These are phyloP conservation scores for Monopterus albus DNA, from an alignment of 2,113 vertebrate genomes.

Conservation along the genomic window DNA sequence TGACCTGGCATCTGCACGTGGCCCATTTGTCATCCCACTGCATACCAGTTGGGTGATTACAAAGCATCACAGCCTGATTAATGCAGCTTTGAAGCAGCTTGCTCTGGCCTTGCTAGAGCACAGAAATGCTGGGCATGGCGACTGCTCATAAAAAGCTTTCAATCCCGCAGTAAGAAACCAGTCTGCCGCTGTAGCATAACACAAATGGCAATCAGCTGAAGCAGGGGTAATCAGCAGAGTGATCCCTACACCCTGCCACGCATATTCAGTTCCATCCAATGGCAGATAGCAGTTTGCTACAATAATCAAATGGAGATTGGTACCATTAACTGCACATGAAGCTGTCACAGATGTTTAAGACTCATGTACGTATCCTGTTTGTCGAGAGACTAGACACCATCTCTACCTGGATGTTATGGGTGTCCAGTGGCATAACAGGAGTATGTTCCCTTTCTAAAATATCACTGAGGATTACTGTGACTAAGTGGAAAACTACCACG, in stretches of 20 bases:
- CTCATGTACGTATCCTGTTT: constrained; percentile 39
- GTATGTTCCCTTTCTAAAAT: constrained; percentile 18
- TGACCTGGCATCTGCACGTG: constrained; percentile 62
- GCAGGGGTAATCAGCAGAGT: constrained; percentile 34
- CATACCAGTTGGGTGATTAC: constrained; percentile 62
- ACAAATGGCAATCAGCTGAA: constrained; percentile 53
- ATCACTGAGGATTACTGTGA: constrained; percentile 40
- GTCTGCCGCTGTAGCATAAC: constrained; percentile 15
- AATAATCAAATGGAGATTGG: constrained; percentile 50
- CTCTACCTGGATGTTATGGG: constrained; percentile 53
- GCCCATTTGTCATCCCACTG: constrained; percentile 52
- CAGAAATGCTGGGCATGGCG: constrained; percentile 32
- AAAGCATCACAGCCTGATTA: constrained; percentile 64
- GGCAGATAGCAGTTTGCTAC: constrained; percentile 30
- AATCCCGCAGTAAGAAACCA: background rate
- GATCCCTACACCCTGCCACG: constrained; percentile 15
- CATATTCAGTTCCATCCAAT: constrained; percentile 35
- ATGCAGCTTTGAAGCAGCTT: constrained; percentile 60
- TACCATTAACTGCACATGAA: constrained; percentile 37
- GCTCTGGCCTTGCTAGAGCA: constrained; percentile 41
- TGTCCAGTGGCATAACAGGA: constrained; percentile 35
- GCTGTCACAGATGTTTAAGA: constrained; percentile 40
- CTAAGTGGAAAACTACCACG: constrained; percentile 3
- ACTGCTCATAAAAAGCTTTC: constrained; percentile 40
- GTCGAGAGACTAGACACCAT: constrained; percentile 73